A percentile compares a stretch with the other conserved stretches of the same genome.
These are phyloP conservation scores for Mesorhabditis spiculigera DNA, from an alignment of 2,888 invertebrate genomes.

Conservation along the genomic window DNA sequence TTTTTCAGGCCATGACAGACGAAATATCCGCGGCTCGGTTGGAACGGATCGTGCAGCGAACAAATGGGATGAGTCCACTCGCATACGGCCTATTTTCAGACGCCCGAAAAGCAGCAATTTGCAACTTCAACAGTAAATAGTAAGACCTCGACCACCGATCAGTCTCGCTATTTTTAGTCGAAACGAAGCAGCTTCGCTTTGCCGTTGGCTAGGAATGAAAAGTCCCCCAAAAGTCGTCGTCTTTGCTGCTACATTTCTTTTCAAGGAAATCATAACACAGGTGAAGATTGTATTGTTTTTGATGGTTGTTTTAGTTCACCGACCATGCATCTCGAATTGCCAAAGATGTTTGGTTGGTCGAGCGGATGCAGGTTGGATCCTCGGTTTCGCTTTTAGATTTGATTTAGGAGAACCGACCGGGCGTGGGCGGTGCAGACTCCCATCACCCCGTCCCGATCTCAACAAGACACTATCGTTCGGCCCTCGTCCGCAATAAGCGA, in stretches of 20 bases:
- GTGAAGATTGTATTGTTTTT: background rate
- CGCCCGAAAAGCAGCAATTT: too few species aligned
- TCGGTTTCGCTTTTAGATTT: too few species aligned
- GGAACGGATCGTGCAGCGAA: too few species aligned
- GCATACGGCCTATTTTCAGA: too few species aligned
- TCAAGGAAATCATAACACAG: background rate
- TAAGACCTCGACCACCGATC: background rate
- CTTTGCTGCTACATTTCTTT: background rate
- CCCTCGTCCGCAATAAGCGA: background rate
- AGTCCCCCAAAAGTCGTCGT: background rate
- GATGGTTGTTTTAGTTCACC: constrained; percentile 1
- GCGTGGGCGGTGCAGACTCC: too few species aligned
- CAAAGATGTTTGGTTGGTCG: background rate
- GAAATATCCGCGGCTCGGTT: too few species aligned
- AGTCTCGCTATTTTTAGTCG: background rate
- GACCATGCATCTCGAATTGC: background rate
- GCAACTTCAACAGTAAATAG: too few species aligned
- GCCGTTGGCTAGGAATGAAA: background rate
- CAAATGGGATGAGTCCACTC: too few species aligned
- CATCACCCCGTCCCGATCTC: too few species aligned
- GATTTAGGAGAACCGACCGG: too few species aligned
- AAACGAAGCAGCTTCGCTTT: background rate
- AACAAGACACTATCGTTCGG: background rate
- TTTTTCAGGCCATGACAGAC: too few species aligned
- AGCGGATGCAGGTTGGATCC: too few species aligned